Evolutionary conservation across 2,888 invertebrate species (phyloP).

Genomic region (Oligia fasciuncula): DNA sequence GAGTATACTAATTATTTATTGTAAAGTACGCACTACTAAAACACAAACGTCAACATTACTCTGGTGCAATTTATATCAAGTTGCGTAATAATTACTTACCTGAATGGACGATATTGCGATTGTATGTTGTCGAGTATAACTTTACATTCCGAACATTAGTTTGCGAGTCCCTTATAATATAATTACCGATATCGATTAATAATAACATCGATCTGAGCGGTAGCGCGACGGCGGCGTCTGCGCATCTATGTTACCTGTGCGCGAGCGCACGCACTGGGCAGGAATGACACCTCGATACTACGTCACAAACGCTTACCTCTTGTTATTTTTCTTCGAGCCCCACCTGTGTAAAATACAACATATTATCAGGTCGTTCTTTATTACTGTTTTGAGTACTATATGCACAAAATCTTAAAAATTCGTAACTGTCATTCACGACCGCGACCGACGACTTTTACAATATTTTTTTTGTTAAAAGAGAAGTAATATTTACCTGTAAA

Average conservation of each 20-base stretch:
- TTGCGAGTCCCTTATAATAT: constrained; percentile 62
- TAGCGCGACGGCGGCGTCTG: constrained; percentile 52
- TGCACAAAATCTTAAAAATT: background rate
- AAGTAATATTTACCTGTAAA: constrained; percentile 77
- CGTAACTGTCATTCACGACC: background rate
- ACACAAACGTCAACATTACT: constrained; percentile 39
- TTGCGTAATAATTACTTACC: constrained; percentile 38
- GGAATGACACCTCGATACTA: constrained; percentile 78
- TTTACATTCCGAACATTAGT: constrained; percentile 52
- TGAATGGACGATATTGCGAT: constrained; percentile 51
- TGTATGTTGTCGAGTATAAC: constrained; percentile 43
- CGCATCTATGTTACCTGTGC: constrained; percentile 70
- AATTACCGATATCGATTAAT: constrained; percentile 61
- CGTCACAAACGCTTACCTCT: constrained; percentile 72
- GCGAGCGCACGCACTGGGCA: constrained; percentile 63
- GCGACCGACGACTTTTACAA: background rate
- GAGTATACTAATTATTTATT: constrained; percentile 23
- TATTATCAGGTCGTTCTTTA: background rate
- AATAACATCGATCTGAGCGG: constrained; percentile 56
- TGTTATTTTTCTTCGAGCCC: constrained; percentile 90
- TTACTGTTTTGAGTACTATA: no score
- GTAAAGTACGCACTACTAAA: constrained; percentile 38
- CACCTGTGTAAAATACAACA: constrained; percentile 78
- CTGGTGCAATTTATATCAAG: constrained; percentile 38
- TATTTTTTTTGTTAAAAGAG: background rate